Evolutionary conservation across 2,888 invertebrate species (phyloP).

Genomic region (Hyposoter didymator): DNA sequence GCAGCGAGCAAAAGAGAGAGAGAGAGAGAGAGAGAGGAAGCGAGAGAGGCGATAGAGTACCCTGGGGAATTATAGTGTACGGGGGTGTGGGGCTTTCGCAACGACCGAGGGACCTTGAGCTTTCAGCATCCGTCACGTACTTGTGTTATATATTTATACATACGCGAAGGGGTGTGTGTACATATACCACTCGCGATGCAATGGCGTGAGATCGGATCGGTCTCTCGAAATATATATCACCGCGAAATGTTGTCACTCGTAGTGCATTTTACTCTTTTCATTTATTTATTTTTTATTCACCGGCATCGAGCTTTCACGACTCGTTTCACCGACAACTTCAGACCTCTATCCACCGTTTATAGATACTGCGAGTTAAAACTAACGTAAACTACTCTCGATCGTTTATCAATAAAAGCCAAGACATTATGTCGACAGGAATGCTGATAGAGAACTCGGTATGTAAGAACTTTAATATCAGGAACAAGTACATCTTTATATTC

Average conservation of each 20-base stretch:
- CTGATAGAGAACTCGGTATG: neutral
- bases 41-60: conserved; percentile 14
- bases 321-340: conserved; percentile 3
- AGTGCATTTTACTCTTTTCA: conserved; percentile 1
- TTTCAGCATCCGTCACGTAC: conserved; percentile 21
- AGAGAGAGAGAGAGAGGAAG: conserved; percentile 2
- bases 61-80: conserved; percentile 3
- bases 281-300: neutral
- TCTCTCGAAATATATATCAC: conserved; percentile 24
- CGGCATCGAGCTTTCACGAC: neutral
- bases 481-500: neutral
- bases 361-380: conserved; percentile 1
- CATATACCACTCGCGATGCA: neutral
- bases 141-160: conserved; percentile 5
- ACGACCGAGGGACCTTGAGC: conserved; percentile 25
- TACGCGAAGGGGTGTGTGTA: neutral
- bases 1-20: conserved; percentile 15
- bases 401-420: neutral
- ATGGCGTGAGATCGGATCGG: neutral
- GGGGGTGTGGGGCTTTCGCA: conserved; percentile 8
- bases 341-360: neutral
- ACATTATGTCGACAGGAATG: neutral
- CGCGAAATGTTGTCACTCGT: conserved; percentile 15
- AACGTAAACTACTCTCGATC: neutral
- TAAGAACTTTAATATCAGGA: neutral